A percentile compares a stretch with the other conserved stretches of the same genome.
phyloP scores from a whole-genome alignment of 2,113 vertebrate species.

The Chrysochloris asiatica region DNA sequence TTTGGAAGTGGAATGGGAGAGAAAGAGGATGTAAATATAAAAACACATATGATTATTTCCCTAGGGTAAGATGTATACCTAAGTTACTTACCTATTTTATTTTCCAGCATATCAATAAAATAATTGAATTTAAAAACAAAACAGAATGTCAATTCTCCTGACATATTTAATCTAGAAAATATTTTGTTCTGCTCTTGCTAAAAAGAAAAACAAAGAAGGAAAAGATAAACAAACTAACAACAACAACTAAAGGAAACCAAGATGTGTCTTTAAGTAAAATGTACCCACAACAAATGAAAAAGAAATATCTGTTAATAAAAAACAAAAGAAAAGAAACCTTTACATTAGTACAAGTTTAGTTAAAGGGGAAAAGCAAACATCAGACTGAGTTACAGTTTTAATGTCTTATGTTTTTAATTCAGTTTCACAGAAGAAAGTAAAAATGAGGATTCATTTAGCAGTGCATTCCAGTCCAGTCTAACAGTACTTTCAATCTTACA shows the following conservation, averaged over 20 bases:
- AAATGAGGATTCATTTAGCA: not conserved
- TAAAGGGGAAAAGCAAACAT: not conserved
- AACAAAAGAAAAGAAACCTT: not conserved
- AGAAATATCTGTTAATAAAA: not conserved
- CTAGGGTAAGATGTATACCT: not conserved
- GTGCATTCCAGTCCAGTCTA: not conserved
- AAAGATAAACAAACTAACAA: too few relatives aligned
- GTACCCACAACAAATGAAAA: not conserved
- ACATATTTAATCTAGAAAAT: conserved; percentile 1
- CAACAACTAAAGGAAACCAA: not conserved
- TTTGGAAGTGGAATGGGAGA: not conserved
- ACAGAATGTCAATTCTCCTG: not conserved
- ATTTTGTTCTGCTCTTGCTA: not conserved
- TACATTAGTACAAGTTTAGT: conserved; percentile 1
- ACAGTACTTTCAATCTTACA: too few relatives aligned
- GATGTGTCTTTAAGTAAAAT: not conserved
- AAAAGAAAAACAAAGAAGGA: not conserved
- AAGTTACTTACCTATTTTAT: not conserved
- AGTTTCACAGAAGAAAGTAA: not conserved
- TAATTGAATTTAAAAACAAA: conserved; percentile 22
- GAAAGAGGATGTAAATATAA: not conserved
- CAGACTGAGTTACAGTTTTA: not conserved
- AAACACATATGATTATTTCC: not conserved
- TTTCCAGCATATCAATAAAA: not conserved
- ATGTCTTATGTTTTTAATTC: not conserved